Conservation (phyloP, 2,888 invertebrate genomes). For the Drosophila fungiperda region DNA sequence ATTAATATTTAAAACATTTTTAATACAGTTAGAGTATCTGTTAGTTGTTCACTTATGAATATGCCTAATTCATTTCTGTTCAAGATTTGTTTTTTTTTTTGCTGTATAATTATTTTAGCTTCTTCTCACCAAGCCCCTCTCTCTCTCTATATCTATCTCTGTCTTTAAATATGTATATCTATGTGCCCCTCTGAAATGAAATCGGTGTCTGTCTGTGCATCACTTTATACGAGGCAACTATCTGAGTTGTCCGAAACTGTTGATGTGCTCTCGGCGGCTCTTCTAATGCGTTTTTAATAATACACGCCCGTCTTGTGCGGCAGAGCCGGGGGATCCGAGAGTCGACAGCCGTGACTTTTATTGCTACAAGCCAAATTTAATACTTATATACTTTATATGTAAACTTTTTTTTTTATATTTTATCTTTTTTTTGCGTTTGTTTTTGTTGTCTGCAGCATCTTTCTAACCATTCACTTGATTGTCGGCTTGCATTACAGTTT, state of each 20-base stretch:
- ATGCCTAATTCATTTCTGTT: slow-evolving; percentile 8
- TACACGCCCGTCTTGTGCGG: slow-evolving; percentile 82
- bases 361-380: slow-evolving; percentile 15
- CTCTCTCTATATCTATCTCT: slow-evolving; percentile 12
- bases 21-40: background rate
- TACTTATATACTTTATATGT: slow-evolving; percentile 10
- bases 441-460: slow-evolving; percentile 32
- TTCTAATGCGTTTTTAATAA: slow-evolving; percentile 86
- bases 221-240: slow-evolving; percentile 69
- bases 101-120: slow-evolving; percentile 67
- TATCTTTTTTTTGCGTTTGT: background rate
- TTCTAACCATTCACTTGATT: slow-evolving; percentile 44
- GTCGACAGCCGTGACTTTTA: slow-evolving; percentile 6
- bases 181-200: background rate
- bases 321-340: slow-evolving; percentile 9
- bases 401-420: background rate
- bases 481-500: slow-evolving; percentile 70
- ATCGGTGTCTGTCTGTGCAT: slow-evolving; percentile 37
- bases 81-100: slow-evolving; percentile 59
- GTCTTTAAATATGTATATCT: slow-evolving; percentile 6
- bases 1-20: background rate
- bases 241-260: slow-evolving; percentile 36
- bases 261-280: slow-evolving; percentile 66
- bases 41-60: background rate
- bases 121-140: slow-evolving; percentile 12